A percentile compares a stretch with the other conserved stretches of the same genome.
phyloP scores from a whole-genome alignment of 1,140 invertebrate species.

The Leguminivora glycinivorella region DNA sequence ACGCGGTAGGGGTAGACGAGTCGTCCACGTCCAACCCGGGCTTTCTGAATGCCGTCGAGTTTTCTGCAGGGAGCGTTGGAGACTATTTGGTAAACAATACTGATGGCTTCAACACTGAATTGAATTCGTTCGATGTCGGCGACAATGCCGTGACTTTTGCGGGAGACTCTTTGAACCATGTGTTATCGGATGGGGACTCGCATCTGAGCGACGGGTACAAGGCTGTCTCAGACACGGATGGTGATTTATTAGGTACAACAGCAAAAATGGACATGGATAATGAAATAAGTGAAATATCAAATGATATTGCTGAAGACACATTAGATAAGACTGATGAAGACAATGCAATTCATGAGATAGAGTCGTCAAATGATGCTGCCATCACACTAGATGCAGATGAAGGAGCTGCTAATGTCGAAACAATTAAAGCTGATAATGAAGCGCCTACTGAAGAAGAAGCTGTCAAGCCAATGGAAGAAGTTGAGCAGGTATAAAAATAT shows the following conservation, averaged over 20 bases:
- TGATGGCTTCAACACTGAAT: constrained; percentile 55
- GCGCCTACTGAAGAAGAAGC: background rate
- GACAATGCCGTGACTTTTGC: constrained; percentile 69
- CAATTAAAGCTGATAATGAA: constrained; percentile 32
- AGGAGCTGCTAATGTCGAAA: constrained; percentile 16
- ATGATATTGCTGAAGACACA: constrained; percentile 35
- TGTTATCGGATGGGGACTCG: constrained; percentile 65
- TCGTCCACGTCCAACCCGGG: constrained; percentile 70
- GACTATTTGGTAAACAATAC: constrained; percentile 69
- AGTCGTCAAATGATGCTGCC: constrained; percentile 63
- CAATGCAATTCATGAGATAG: constrained; percentile 46
- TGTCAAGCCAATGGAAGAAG: background rate
- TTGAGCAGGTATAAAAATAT: background rate
- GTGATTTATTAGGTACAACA: constrained; percentile 52
- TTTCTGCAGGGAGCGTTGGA: constrained; percentile 65
- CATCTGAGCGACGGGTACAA: constrained; percentile 57
- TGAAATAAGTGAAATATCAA: constrained; percentile 32
- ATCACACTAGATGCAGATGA: constrained; percentile 39
- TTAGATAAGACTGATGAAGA: constrained; percentile 50
- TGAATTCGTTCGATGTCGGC: constrained; percentile 67
- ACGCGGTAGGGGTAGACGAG: constrained; percentile 62
- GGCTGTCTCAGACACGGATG: constrained; percentile 54
- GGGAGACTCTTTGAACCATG: constrained; percentile 63
- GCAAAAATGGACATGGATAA: constrained; percentile 41
- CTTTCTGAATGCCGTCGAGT: constrained; percentile 69